Conservation (phyloP, 2,888 invertebrate genomes). For the Ischnura elegans region DNA sequence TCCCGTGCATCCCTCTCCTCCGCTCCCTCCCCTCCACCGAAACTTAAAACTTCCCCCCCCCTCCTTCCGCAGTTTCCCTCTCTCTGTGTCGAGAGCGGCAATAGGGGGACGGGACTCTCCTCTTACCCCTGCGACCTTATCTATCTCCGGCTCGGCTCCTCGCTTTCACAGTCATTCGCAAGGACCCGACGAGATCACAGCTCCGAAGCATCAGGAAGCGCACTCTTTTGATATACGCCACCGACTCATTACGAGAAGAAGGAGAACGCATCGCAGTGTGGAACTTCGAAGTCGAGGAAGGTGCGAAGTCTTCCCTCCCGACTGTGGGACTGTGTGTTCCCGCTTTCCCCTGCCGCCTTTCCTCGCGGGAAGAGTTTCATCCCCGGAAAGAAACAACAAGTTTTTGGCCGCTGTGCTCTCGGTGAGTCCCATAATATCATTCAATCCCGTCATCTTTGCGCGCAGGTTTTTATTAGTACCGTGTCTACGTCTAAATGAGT, state of each 20-base stretch:
- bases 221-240: not conserved
- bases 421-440: slow-evolving; percentile 16
- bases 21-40: not conserved
- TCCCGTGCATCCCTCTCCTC: not conserved
- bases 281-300: too few species aligned
- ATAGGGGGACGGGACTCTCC: not conserved
- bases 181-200: slow-evolving; percentile 28
- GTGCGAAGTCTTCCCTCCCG: not conserved
- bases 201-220: not conserved
- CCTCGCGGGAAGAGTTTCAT: too few species aligned
- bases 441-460: not conserved
- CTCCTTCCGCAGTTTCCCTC: not conserved
- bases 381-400: too few species aligned
- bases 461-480: not conserved
- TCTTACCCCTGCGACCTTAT: slow-evolving; percentile 52
- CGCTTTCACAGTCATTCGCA: slow-evolving; percentile 52
- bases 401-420: not conserved
- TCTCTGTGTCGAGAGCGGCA: not conserved
- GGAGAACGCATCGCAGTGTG: not conserved
- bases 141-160: slow-evolving; percentile 46
- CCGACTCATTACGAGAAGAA: not conserved
- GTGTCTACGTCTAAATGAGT: not conserved
- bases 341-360: not conserved
- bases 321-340: not conserved
- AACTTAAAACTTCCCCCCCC: not conserved